Base-by-base conservation (phyloP, 2,797 vertebrate genomes). In the Enteromius unitaeniatus region DNA sequence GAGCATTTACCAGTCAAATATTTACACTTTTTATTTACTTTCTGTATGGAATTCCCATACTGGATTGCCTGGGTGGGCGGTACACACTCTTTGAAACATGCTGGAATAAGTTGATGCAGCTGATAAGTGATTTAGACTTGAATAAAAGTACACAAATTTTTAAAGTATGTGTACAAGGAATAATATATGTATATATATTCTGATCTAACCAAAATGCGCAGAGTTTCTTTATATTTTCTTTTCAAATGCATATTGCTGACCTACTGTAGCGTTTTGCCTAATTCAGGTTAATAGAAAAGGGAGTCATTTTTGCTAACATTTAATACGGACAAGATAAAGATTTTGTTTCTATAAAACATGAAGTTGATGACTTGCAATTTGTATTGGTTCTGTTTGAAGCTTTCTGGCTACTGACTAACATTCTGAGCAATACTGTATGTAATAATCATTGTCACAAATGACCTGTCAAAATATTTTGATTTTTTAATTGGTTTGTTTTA, bases 401-500 rank as follows among this genome's bases (percentile, higher is more conserved):
- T 74, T 37, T 74, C 2, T 74, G 21, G 10, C 58, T 51, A 37
- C 68, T 81, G 42, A 26, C 23, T 73, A 51, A 51, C 69, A 81
- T 49, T 82, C 28, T 74, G 45, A 74, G 45, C 45, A 26, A 78
- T 31, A n/a, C 9, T 19, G 31, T 65, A 19, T 49, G 21, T 21
- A 17, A 7, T 23, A 15, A 11, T 37, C 0, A 58, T 51, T 34
- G 13, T 74, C 21, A 51, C 64, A 51, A 64, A 64, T 82, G 1
- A 86, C 17, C 21, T 69, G 68, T 47, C 13, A 40, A 14, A 34
- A 58, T 70, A 64, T 68, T 77, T 86, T 11, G 21, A 84, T 84
- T 49, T 45, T 65, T 73, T 53, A 75, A 78, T 68, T 67, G n/a
- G 58, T 28, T 40, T 73, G 17, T 74, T 82, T 19, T 67, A 21